phyloP scores from a whole-genome alignment of 2,888 invertebrate genomes.

The Penaeus monodon region DNA sequence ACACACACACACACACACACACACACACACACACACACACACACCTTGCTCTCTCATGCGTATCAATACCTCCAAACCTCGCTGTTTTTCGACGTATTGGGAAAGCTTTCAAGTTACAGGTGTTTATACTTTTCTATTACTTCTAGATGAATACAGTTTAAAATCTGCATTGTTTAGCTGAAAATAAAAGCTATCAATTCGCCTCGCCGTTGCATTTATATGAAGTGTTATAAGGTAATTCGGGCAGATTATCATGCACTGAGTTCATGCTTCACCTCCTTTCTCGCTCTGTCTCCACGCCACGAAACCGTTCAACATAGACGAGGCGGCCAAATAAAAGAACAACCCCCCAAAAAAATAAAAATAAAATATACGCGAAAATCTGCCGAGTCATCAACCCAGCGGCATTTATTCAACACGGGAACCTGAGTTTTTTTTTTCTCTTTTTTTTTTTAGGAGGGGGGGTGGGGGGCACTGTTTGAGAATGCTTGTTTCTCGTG shows the following conservation, averaged over 20 bases:
- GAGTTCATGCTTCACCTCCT: background rate
- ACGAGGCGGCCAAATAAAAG: no score
- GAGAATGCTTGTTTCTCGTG: no score
- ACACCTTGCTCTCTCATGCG: constrained; percentile 8
- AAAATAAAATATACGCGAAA: no score
- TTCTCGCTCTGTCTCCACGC: background rate
- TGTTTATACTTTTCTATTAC: background rate
- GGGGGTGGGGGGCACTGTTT: no score
- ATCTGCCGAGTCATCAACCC: no score
- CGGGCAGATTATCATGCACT: no score
- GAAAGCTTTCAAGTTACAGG: background rate
- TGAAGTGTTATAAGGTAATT: background rate
- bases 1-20: constrained; percentile 17
- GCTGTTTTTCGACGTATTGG: background rate
- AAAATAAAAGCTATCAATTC: no score
- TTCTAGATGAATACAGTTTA: background rate
- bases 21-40: background rate
- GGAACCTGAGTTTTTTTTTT: no score
- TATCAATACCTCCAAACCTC: background rate
- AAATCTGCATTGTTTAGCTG: background rate
- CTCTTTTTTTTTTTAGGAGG: no score
- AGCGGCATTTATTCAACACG: no score
- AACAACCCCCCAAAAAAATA: no score
- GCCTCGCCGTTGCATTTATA: background rate
- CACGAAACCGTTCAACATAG: no score